A percentile compares a stretch with the other conserved stretches of the same genome.
These are phyloP conservation scores for Anhinga rufa DNA, from an alignment of 2,113 vertebrate genomes.

Conservation along the genomic window DNA sequence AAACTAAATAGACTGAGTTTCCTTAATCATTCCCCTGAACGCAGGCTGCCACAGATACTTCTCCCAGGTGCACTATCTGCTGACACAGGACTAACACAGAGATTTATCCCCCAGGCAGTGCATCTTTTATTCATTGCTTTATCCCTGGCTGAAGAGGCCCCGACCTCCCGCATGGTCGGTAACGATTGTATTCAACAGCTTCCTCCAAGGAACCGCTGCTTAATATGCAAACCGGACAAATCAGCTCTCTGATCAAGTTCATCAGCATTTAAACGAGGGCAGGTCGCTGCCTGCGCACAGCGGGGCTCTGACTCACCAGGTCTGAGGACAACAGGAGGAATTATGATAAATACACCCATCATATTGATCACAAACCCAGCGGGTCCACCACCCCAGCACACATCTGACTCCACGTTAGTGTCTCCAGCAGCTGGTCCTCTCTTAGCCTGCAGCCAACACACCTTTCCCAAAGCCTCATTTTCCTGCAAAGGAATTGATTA, in stretches of 20 bases:
- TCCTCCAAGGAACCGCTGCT: background rate
- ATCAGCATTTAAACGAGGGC: background rate
- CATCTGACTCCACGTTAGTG: background rate
- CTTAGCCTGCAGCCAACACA: background rate
- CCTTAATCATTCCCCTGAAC: background rate
- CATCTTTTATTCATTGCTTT: background rate
- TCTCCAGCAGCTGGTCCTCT: background rate
- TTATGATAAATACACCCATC: fast-evolving
- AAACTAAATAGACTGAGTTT: background rate
- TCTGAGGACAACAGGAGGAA: background rate
- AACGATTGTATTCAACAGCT: background rate
- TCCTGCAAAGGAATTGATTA: background rate
- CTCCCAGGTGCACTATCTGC: background rate
- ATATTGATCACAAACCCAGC: background rate
- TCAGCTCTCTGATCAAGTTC: background rate
- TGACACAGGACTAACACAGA: background rate
- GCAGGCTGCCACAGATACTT: background rate
- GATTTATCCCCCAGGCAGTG: background rate
- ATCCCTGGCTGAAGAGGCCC: background rate
- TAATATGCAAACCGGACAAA: background rate
- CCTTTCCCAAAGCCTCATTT: background rate
- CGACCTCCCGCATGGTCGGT: background rate
- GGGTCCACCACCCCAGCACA: background rate
- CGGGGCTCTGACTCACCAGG: background rate
- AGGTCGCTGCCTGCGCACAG: background rate